These are phyloP conservation scores for Amblyjoppa proteus DNA, from an alignment of 2,888 invertebrate genomes.

Conservation along the genomic window DNA sequence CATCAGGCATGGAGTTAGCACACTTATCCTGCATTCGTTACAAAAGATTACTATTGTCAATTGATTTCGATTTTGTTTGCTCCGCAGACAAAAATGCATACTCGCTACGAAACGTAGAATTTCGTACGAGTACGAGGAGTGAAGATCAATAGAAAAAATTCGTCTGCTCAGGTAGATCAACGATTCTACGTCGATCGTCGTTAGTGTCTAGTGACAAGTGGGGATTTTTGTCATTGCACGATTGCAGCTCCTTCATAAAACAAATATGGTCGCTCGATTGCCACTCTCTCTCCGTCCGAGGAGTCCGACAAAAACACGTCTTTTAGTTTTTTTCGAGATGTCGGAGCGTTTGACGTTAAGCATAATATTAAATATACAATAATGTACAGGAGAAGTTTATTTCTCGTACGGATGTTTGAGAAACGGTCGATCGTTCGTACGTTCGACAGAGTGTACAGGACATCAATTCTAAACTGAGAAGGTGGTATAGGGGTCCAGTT, in stretches of 20 bases:
- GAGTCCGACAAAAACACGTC: slow-evolving; percentile 43
- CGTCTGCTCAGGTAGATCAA: neutral
- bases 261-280: slow-evolving; percentile 56
- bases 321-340: slow-evolving; percentile 8
- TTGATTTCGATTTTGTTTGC: no score
- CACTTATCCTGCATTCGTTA: no score
- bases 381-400: slow-evolving; percentile 37
- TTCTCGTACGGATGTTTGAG: neutral
- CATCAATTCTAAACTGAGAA: neutral
- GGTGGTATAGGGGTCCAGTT: neutral
- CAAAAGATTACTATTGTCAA: no score
- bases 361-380: slow-evolving; percentile 36
- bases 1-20: no score
- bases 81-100: neutral
- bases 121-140: neutral
- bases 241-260: slow-evolving; percentile 32
- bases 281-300: slow-evolving; percentile 45
- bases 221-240: neutral
- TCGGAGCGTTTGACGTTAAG: slow-evolving; percentile 31
- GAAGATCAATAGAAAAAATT: neutral
- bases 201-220: neutral
- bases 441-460: neutral
- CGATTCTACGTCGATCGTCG: neutral
- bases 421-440: neutral
- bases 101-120: neutral